Conservation (phyloP, 1,140 invertebrate genomes). For the Drosophila virilis region DNA sequence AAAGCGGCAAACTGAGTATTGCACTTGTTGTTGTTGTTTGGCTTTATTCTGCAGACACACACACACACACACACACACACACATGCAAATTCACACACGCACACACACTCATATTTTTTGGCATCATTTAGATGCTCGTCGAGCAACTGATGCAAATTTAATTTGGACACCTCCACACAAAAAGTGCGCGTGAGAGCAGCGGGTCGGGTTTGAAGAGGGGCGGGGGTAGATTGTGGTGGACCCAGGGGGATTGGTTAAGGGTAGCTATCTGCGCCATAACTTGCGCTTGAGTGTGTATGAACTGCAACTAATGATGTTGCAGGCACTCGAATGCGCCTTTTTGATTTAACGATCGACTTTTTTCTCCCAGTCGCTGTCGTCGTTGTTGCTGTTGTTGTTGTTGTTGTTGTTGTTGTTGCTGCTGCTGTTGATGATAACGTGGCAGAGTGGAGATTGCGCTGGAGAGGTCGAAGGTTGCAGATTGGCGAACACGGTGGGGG, state of each 20-base stretch:
- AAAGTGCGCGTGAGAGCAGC: conserved; percentile 36
- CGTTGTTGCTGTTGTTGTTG: conserved; percentile 10
- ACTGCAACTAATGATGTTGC: conserved; percentile 82
- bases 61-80: conserved; percentile 15
- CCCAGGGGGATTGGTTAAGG: conserved; percentile 1
- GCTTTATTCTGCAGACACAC: conserved; percentile 48
- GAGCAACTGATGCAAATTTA: conserved; percentile 81
- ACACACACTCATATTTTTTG: conserved; percentile 61
- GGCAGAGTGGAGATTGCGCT: background rate
- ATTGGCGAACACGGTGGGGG: background rate
- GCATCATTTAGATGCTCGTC: conserved; percentile 79
- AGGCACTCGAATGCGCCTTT: conserved; percentile 79
- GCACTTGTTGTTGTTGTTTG: conserved; percentile 37
- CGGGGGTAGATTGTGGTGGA: background rate
- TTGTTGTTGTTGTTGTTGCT: conserved; percentile 13
- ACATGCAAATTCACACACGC: conserved; percentile 31
- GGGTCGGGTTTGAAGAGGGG: background rate
- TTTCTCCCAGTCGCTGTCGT: background rate
- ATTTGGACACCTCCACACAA: conserved; percentile 79
- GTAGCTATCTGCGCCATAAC: conserved; percentile 61
- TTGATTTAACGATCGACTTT: conserved; percentile 78
- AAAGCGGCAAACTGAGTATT: conserved; percentile 70
- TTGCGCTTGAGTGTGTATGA: conserved; percentile 76
- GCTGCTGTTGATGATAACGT: conserved; percentile 36
- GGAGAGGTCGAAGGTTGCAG: background rate